Conservation (phyloP, 2,113 vertebrate species). For the Strix uralensis region DNA sequence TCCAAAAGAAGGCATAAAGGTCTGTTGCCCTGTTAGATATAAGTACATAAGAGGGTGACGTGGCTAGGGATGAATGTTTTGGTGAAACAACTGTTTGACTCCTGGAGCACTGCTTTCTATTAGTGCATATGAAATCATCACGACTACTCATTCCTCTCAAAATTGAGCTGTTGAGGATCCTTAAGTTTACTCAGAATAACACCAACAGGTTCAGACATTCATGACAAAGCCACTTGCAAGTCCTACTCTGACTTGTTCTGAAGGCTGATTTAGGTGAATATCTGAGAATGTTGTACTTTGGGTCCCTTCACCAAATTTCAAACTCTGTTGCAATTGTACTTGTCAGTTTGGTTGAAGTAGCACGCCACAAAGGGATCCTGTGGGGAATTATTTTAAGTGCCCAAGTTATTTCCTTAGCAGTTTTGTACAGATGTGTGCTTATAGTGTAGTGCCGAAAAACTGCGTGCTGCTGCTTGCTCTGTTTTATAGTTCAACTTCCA, state of each 20-base stretch:
- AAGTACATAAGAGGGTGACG: rapidly evolving
- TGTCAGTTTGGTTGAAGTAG: not conserved
- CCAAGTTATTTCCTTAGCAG: not conserved
- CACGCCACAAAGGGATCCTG: not conserved
- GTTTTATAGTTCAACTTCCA: not conserved
- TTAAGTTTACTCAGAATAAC: too few species aligned
- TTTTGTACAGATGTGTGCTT: not conserved
- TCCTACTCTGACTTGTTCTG: not conserved
- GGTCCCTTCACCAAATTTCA: not conserved
- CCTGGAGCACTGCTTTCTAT: not conserved
- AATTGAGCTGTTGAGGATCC: not conserved
- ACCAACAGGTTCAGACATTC: not conserved
- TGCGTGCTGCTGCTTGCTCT: not conserved
- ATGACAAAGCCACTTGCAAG: not conserved
- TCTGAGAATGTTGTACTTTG: not conserved
- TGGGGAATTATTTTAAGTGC: not conserved
- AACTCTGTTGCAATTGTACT: not conserved
- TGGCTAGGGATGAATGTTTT: rapidly evolving
- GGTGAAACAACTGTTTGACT: not conserved
- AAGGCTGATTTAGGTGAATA: not conserved
- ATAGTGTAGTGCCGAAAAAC: not conserved
- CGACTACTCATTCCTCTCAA: not conserved
- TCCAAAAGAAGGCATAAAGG: conserved; percentile 96
- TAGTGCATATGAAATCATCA: not conserved
- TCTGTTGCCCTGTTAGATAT: conserved; percentile 4